Percentiles rank a stretch among this genome's conserved stretches.
phyloP scores from a whole-genome alignment of 2,888 invertebrate genomes.

The Clepsis dumicolana region DNA sequence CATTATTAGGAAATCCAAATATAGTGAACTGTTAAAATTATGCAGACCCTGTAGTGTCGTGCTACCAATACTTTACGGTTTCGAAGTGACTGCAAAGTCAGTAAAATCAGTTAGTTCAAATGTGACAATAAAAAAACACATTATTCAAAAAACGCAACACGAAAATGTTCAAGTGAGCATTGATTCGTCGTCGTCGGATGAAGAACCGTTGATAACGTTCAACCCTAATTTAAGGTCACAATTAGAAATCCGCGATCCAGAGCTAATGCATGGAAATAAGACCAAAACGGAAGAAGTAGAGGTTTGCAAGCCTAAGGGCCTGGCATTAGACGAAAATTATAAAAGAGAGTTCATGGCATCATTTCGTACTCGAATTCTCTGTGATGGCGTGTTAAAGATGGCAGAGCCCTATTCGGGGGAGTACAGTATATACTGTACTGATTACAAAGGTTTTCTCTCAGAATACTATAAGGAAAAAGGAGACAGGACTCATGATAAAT shows the following conservation, averaged over 20 bases:
- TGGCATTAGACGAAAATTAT: background rate
- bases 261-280: background rate
- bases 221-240: background rate
- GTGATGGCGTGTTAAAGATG: slow-evolving; percentile 21
- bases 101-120: background rate
- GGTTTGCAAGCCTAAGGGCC: background rate
- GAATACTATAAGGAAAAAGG: background rate
- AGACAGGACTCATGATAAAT: background rate
- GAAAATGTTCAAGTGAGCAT: background rate
- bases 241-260: background rate
- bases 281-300: background rate
- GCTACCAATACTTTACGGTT: background rate
- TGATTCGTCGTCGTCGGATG: slow-evolving; percentile 24
- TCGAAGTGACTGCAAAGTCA: background rate
- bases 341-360: background rate
- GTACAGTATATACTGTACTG: slow-evolving; percentile 11
- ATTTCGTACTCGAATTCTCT: background rate
- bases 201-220: slow-evolving; percentile 20
- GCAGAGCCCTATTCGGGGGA: slow-evolving; percentile 17
- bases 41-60: slow-evolving; percentile 31
- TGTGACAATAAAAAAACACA: background rate
- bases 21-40: slow-evolving; percentile 26
- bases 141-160: background rate
- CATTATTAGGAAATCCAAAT: slow-evolving; percentile 10
- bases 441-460: slow-evolving; percentile 12